Percentiles rank a stretch among this genome's conserved stretches.
Conservation (phyloP, 2,797 vertebrate genomes). For the Crax fasciolata region DNA sequence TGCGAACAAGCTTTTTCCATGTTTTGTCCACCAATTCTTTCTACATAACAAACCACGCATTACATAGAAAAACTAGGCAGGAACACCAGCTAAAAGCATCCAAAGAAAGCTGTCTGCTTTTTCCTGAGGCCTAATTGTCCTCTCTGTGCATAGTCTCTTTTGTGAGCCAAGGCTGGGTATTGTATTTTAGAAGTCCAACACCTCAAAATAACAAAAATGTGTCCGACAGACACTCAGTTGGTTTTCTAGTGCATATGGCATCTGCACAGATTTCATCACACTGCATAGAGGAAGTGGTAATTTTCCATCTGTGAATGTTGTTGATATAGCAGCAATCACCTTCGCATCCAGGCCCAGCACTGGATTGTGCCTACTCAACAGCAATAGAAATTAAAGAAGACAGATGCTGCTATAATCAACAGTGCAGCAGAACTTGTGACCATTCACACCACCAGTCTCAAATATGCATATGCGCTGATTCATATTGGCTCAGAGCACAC, state of each 20-base stretch:
- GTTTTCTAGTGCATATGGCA: not conserved
- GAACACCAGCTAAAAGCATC: not conserved
- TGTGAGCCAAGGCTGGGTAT: not conserved
- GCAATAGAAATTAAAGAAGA: not conserved
- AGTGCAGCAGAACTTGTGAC: not conserved
- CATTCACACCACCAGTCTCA: not conserved
- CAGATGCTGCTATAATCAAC: not conserved
- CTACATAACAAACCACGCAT: not conserved
- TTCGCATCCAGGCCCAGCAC: not conserved
- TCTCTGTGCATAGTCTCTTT: fast-evolving
- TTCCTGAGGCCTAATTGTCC: not conserved
- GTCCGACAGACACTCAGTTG: not conserved
- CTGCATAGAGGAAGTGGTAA: not conserved
- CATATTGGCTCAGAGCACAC: not conserved
- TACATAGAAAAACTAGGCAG: not conserved
- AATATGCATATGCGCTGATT: fast-evolving
- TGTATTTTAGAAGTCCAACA: not conserved
- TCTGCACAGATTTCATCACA: not conserved
- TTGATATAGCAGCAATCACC: not conserved
- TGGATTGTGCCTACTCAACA: not conserved
- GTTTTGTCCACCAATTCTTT: not conserved
- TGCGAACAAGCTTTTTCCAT: not conserved
- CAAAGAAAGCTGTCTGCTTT: not conserved
- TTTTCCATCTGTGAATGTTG: not conserved
- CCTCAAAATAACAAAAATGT: not conserved